A percentile compares a stretch with the other conserved stretches of the same genome.
phyloP scores from a whole-genome alignment of 1,140 invertebrate species.

The Orius insidiosus region DNA sequence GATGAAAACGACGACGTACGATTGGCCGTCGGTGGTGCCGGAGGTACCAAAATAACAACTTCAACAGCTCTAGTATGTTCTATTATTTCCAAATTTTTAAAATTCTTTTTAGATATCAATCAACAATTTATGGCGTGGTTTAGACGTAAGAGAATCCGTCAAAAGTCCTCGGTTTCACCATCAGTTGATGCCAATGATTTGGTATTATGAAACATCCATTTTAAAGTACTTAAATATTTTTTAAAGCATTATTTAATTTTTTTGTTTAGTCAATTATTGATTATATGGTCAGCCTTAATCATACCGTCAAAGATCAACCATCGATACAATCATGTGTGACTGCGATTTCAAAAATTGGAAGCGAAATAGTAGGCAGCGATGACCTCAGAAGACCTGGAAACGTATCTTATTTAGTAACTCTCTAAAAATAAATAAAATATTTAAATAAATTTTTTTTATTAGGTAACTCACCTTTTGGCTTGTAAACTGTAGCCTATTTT shows the following conservation, averaged over 20 bases:
- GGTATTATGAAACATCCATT: slow-evolving; percentile 49
- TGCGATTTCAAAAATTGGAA: slow-evolving; percentile 11
- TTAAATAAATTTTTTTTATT: no score
- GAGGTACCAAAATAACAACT: slow-evolving; percentile 78
- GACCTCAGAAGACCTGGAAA: slow-evolving; percentile 9
- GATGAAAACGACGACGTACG: slow-evolving; percentile 41
- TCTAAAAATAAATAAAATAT: no score
- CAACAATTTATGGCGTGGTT: slow-evolving; percentile 62
- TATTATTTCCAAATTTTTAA: slow-evolving; percentile 8
- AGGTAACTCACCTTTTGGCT: no score
- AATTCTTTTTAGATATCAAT: slow-evolving; percentile 47
- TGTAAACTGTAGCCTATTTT: no score
- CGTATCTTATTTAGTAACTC: slow-evolving; percentile 3
- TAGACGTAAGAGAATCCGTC: slow-evolving; percentile 72
- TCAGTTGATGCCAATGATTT: slow-evolving; percentile 69
- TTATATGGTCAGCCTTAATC: neutral
- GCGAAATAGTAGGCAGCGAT: neutral
- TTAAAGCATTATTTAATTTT: neutral
- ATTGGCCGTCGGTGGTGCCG: slow-evolving; percentile 66
- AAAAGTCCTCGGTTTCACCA: slow-evolving; percentile 79
- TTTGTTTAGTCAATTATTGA: slow-evolving; percentile 2
- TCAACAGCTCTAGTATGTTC: slow-evolving; percentile 46
- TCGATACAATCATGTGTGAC: slow-evolving; percentile 3
- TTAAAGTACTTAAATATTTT: neutral
- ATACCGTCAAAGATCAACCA: neutral